phyloP scores from a whole-genome alignment of 2,113 vertebrate genomes.

The Carettochelys insculpta region DNA sequence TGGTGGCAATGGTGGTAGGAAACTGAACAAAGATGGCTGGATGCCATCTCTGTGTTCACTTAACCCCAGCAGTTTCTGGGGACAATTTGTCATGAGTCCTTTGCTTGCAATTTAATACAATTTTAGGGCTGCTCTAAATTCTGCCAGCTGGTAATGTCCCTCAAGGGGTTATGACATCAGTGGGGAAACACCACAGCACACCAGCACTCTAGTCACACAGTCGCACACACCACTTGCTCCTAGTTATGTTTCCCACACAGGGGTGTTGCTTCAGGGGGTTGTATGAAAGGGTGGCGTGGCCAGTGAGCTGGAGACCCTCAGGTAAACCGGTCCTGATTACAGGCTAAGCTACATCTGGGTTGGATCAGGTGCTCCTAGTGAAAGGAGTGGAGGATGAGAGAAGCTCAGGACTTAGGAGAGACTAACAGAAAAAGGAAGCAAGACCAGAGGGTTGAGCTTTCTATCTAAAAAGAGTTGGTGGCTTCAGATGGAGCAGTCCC shows the following conservation, averaged over 20 bases:
- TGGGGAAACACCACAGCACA: background rate
- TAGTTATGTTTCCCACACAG: background rate
- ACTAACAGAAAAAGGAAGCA: background rate
- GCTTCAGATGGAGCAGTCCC: background rate
- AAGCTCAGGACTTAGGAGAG: background rate
- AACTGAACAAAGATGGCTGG: background rate
- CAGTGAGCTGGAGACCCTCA: no score
- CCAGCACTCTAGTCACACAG: background rate
- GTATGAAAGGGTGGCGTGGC: background rate
- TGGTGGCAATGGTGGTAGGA: background rate
- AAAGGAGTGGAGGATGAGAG: no score
- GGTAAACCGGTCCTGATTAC: background rate
- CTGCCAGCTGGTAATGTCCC: no score
- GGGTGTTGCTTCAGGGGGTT: background rate
- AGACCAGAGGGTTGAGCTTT: background rate
- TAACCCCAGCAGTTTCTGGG: background rate
- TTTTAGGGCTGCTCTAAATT: background rate
- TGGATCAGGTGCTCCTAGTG: background rate
- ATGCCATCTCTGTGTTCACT: background rate
- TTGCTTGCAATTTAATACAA: background rate
- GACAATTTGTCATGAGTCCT: background rate
- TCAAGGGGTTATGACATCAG: accelerated
- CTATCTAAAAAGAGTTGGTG: background rate
- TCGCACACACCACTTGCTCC: background rate
- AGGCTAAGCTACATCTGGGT: background rate